A percentile compares a stretch with the other conserved stretches of the same genome.
phyloP scores from a whole-genome alignment of 2,113 vertebrate genomes.

The Spea multiplicata region DNA sequence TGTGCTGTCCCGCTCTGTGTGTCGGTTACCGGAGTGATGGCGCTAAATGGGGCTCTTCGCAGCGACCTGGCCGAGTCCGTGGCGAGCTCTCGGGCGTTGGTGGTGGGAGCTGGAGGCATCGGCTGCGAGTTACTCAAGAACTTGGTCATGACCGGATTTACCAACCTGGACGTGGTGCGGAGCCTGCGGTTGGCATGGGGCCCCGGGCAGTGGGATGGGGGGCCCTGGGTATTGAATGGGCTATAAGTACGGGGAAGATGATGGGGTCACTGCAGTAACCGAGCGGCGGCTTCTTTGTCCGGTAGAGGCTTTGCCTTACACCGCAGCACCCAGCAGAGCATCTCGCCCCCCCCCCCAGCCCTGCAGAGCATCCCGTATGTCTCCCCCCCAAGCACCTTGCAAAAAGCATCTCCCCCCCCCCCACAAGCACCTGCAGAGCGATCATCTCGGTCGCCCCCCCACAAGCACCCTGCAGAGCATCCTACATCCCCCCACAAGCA shows the following conservation, averaged over 20 bases:
- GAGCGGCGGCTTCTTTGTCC: no score
- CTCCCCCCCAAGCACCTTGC: background rate
- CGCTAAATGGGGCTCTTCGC: slow-evolving; percentile 76
- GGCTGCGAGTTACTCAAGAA: slow-evolving; percentile 95
- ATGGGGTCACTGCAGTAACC: no score
- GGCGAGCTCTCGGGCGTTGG: slow-evolving; percentile 76
- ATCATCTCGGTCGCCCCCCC: background rate
- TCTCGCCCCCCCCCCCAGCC: background rate
- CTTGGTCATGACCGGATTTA: slow-evolving; percentile 89
- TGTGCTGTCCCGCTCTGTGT: slow-evolving; percentile 19
- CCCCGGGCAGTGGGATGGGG: background rate
- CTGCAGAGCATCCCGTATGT: background rate
- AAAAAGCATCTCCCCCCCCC: background rate
- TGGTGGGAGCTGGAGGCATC: slow-evolving; percentile 92
- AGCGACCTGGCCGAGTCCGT: slow-evolving; percentile 83
- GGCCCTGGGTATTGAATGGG: no score
- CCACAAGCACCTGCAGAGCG: no score
- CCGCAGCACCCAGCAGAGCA: background rate
- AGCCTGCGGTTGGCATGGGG: background rate
- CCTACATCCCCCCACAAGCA: background rate
- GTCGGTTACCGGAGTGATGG: slow-evolving; percentile 57
- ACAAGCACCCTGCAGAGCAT: background rate
- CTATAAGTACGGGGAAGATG: no score
- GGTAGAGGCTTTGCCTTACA: no score
- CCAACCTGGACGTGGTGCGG: slow-evolving; percentile 89